Evolutionary conservation across 2,888 invertebrate genomes (phyloP).

Genomic region (Poecilobothrus nobilitatus): DNA sequence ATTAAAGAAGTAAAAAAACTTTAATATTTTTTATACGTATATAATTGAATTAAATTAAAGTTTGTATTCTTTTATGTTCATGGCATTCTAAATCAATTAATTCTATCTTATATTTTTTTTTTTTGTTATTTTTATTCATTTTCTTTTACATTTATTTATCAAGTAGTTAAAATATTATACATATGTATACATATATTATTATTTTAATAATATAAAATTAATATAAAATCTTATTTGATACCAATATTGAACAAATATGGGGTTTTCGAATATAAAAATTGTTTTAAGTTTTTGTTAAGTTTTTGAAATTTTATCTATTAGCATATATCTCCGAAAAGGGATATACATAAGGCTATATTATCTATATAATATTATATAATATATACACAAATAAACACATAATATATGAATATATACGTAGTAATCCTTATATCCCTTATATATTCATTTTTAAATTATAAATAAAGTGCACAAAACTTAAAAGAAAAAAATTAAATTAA

Average conservation of each 20-base stretch:
- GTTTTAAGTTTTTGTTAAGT: background rate
- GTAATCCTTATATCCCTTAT: background rate
- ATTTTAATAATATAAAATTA: background rate
- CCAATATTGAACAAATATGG: constrained; percentile 6
- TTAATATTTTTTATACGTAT: too few species aligned
- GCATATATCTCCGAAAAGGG: constrained; percentile 6
- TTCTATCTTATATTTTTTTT: background rate
- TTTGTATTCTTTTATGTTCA: background rate
- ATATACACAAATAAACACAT: too few species aligned
- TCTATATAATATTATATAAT: background rate
- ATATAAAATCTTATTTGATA: background rate
- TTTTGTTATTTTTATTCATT: background rate
- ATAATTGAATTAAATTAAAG: background rate
- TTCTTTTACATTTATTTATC: background rate
- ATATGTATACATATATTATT: too few species aligned
- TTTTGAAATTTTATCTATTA: background rate
- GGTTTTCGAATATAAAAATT: constrained; percentile 2
- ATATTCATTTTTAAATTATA: background rate
- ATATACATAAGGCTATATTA: background rate
- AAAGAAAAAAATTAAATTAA: too few species aligned
- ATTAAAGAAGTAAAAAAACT: too few species aligned
- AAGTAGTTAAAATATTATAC: too few species aligned
- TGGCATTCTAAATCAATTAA: background rate
- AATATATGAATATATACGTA: too few species aligned
- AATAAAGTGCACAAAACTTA: background rate